These are phyloP conservation scores for Drosophila saltans DNA, from an alignment of 1,140 invertebrate genomes.

Conservation along the genomic window DNA sequence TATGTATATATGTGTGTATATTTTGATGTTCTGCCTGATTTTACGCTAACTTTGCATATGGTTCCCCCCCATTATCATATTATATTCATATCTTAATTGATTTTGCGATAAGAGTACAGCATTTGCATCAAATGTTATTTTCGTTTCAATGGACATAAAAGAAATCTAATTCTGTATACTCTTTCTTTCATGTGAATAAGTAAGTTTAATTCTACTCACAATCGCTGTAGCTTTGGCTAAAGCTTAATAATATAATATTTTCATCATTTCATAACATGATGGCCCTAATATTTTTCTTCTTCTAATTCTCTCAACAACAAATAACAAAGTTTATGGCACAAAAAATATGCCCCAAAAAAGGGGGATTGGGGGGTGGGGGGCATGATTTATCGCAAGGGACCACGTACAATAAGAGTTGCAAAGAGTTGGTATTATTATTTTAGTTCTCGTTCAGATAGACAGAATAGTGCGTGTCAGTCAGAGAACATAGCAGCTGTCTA, in stretches of 20 bases:
- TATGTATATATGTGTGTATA: slow-evolving; percentile 1
- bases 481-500: slow-evolving; percentile 57
- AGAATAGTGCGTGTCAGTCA: slow-evolving; percentile 6
- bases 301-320: too few relatives aligned
- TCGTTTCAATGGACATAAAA: slow-evolving; percentile 34
- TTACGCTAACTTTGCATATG: slow-evolving; percentile 67
- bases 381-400: background rate
- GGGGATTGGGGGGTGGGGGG: background rate
- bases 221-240: too few relatives aligned
- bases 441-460: background rate
- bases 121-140: slow-evolving; percentile 17
- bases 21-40: slow-evolving; percentile 54
- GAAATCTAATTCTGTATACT: background rate
- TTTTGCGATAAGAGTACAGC: slow-evolving; percentile 61
- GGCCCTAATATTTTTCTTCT: too few relatives aligned
- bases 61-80: slow-evolving; percentile 44
- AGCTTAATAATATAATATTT: too few relatives aligned
- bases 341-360: background rate
- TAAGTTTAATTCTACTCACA: too few relatives aligned
- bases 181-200: background rate
- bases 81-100: slow-evolving; percentile 72
- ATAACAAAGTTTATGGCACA: background rate
- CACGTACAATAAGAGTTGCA: background rate
- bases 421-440: background rate
- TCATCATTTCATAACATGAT: too few relatives aligned